Conservation (phyloP, 2,888 invertebrate genomes). For the Arrhopalites spinosus region DNA sequence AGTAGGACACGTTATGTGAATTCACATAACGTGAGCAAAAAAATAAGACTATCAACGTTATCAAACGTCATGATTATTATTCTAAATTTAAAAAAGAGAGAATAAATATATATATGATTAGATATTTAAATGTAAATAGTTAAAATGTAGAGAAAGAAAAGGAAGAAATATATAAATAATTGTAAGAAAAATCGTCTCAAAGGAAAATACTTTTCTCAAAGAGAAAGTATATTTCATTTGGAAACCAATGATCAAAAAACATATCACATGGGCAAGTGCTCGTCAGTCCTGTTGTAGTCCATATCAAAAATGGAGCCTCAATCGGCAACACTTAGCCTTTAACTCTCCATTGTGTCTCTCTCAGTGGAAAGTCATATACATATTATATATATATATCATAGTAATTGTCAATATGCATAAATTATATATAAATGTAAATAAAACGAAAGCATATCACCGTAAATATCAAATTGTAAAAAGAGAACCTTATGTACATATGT, state of each 20-base stretch:
- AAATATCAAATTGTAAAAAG: no score
- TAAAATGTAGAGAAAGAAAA: no score
- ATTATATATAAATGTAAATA: neutral
- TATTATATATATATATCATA: neutral
- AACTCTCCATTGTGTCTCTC: neutral
- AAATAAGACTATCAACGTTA: no score
- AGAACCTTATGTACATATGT: no score
- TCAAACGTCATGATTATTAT: no score
- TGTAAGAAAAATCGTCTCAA: no score
- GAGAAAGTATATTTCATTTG: neutral
- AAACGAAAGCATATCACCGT: neutral
- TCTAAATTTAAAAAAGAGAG: no score
- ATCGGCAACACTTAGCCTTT: neutral
- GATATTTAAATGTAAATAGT: no score
- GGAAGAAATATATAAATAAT: no score
- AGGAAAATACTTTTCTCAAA: neutral
- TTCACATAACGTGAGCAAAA: no score
- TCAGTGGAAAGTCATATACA: neutral
- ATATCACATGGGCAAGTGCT: conserved; percentile 34
- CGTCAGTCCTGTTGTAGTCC: conserved; percentile 20
- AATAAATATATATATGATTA: no score
- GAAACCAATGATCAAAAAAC: conserved; percentile 32
- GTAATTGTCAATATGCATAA: neutral
- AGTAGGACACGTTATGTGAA: no score
- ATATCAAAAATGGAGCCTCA: neutral